Percentiles rank a stretch among this genome's conserved stretches.
phyloP scores from a whole-genome alignment of 2,888 invertebrate species.

The Ochropacha duplaris region DNA sequence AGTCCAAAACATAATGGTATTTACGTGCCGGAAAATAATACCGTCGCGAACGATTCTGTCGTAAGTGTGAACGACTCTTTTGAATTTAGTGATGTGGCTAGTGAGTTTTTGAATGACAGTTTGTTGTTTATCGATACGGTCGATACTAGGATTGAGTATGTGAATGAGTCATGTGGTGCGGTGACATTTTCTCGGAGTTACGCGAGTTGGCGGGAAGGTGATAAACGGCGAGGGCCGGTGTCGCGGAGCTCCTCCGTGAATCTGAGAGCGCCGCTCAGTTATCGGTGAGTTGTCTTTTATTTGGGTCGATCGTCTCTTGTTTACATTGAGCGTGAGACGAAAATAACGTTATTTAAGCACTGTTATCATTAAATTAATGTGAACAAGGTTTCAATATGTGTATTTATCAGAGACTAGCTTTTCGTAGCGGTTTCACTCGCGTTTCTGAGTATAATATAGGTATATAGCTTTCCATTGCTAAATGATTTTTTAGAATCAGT shows the following conservation, averaged over 20 bases:
- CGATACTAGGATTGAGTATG: conserved; percentile 54
- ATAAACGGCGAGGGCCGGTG: conserved; percentile 48
- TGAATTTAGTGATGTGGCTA: conserved; percentile 29
- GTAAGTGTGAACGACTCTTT: conserved; percentile 30
- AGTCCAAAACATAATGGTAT: conserved; percentile 76
- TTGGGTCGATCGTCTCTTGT: background rate
- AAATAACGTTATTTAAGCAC: background rate
- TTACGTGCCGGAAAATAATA: conserved; percentile 60
- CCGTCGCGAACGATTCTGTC: conserved; percentile 46
- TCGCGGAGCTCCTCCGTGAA: conserved; percentile 64
- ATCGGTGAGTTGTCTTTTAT: conserved; percentile 64
- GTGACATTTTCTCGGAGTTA: conserved; percentile 65
- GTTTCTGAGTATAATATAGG: too few relatives aligned
- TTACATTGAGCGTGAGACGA: background rate
- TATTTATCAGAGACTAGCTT: too few relatives aligned
- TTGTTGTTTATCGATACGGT: conserved; percentile 51
- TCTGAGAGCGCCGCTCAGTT: conserved; percentile 76
- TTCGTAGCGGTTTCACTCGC: too few relatives aligned
- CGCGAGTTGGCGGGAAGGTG: conserved; percentile 73
- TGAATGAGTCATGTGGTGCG: conserved; percentile 63
- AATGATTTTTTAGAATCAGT: too few relatives aligned
- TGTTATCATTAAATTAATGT: background rate
- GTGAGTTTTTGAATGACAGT: conserved; percentile 42
- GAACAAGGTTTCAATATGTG: background rate
- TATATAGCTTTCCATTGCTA: too few relatives aligned